These are phyloP conservation scores for Ceratosolen solmsi DNA, from an alignment of 1,140 invertebrate genomes.

Conservation along the genomic window DNA sequence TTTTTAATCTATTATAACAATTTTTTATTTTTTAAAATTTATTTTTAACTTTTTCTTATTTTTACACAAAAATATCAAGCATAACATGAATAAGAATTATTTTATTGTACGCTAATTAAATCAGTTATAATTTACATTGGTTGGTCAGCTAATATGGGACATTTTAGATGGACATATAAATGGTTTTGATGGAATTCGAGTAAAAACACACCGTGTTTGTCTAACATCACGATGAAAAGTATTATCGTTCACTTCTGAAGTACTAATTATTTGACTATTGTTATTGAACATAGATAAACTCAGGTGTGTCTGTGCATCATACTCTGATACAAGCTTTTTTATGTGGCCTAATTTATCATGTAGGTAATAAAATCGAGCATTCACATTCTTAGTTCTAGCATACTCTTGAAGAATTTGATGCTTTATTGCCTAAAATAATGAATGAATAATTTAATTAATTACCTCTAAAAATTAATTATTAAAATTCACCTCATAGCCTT, in stretches of 20 bases:
- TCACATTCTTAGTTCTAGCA: constrained; percentile 82
- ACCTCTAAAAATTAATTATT: background rate
- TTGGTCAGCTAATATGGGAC: constrained; percentile 25
- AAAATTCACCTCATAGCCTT: constrained; percentile 73
- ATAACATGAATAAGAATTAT: constrained; percentile 41
- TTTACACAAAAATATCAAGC: constrained; percentile 44
- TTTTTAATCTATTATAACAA: background rate
- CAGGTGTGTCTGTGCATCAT: constrained; percentile 74
- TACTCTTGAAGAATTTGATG: constrained; percentile 88
- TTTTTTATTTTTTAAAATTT: constrained; percentile 36
- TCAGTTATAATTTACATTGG: constrained; percentile 38
- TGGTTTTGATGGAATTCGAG: constrained; percentile 10
- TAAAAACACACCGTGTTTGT: background rate
- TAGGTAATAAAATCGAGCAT: constrained; percentile 86
- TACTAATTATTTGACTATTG: constrained; percentile 9
- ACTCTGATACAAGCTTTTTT: constrained; percentile 88
- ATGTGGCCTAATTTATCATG: constrained; percentile 93
- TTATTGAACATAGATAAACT: background rate
- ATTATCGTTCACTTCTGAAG: background rate
- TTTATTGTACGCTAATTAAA: constrained; percentile 13
- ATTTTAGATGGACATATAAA: constrained; percentile 6
- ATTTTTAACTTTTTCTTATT: constrained; percentile 35
- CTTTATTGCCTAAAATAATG: constrained; percentile 78
- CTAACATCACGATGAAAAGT: background rate
- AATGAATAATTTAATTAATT: background rate